Evolutionary conservation across 2,888 invertebrate genomes (phyloP).

Genomic region (Meloe dianella): DNA sequence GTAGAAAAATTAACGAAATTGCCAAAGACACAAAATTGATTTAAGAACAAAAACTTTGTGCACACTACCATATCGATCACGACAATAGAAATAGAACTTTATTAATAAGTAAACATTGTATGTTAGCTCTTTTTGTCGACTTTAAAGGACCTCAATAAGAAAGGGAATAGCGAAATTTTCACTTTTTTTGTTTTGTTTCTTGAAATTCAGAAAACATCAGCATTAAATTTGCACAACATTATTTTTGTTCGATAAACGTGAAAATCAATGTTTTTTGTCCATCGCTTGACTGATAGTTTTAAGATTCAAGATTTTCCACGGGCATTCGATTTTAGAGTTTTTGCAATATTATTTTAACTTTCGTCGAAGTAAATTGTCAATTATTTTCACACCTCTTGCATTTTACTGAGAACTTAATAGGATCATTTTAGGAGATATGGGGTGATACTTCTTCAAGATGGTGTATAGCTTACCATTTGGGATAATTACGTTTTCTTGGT

Average conservation of each 20-base stretch:
- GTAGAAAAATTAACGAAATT: slow-evolving; percentile 14
- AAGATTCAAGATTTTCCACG: neutral
- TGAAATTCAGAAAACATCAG: neutral
- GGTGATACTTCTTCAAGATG: neutral
- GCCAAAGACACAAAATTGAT: slow-evolving; percentile 9
- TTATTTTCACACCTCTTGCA: neutral
- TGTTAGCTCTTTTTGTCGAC: neutral
- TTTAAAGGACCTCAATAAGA: neutral
- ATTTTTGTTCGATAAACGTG: neutral
- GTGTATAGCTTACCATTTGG: neutral
- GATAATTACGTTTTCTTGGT: slow-evolving; percentile 10
- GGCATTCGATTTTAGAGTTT: neutral
- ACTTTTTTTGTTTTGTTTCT: neutral
- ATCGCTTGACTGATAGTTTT: neutral
- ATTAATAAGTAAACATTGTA: neutral
- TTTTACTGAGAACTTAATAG: slow-evolving; percentile 1
- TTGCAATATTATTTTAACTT: neutral
- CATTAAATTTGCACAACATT: neutral
- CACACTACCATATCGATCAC: neutral
- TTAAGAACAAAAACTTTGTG: neutral
- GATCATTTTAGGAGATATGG: neutral
- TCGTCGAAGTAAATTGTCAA: neutral
- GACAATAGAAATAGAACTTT: neutral
- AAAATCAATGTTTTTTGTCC: neutral
- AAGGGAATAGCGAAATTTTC: no score